phyloP scores from a whole-genome alignment of 37 sponge, comb jelly and placozoan species.

The Aplysina aerophoba region DNA sequence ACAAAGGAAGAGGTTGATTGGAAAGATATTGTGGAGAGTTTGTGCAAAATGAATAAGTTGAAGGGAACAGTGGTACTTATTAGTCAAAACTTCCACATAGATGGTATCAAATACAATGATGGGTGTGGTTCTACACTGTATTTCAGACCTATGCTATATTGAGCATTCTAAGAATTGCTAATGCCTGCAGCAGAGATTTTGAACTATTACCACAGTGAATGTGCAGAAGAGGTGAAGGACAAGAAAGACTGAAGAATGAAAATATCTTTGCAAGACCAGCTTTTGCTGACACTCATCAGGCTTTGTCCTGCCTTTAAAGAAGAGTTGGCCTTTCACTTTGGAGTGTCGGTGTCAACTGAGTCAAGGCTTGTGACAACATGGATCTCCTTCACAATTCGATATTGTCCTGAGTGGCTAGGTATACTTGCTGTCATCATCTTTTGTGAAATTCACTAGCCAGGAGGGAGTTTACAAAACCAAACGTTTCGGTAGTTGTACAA shows the following conservation, averaged over 20 bases:
- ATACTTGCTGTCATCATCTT: no score
- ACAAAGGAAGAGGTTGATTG: background rate
- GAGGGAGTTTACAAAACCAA: no score
- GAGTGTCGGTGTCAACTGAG: background rate
- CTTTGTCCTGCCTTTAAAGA: background rate
- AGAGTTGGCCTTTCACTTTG: slow-evolving; percentile 11
- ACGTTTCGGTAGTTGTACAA: no score
- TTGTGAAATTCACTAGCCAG: no score
- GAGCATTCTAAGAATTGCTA: background rate
- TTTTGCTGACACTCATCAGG: background rate
- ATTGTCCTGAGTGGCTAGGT: no score
- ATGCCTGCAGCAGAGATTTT: slow-evolving; percentile 12
- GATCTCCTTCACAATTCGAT: no score
- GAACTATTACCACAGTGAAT: background rate
- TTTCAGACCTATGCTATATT: slow-evolving; percentile 1
- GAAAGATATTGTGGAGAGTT: background rate
- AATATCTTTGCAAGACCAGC: slow-evolving; percentile 2
- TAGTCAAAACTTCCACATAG: background rate
- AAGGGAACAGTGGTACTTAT: background rate
- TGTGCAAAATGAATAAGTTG: background rate
- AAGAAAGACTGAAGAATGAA: slow-evolving; percentile 5
- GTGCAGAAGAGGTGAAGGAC: background rate
- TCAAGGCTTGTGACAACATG: slow-evolving; percentile 21
- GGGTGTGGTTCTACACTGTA: slow-evolving; percentile 7
- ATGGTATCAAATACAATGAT: background rate